phyloP scores from a whole-genome alignment of 1,140 invertebrate species.

The Lepidotrigona ventralis region DNA sequence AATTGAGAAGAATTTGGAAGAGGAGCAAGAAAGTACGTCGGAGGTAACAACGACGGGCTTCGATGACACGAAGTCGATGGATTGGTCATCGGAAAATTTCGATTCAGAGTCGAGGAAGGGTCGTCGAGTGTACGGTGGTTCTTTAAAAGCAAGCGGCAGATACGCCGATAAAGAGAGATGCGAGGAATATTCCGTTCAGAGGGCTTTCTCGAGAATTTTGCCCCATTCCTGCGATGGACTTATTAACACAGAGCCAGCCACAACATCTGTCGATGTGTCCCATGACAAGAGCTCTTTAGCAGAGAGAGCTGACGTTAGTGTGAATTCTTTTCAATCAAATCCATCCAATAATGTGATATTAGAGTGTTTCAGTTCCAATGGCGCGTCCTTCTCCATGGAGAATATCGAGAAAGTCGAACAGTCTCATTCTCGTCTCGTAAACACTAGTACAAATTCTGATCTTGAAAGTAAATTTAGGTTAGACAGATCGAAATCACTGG shows the following conservation, averaged over 20 bases:
- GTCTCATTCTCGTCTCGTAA: slow-evolving; percentile 58
- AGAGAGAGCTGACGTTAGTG: slow-evolving; percentile 1
- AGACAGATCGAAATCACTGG: slow-evolving; percentile 77
- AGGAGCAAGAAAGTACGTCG: slow-evolving; percentile 4
- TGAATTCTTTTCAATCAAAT: slow-evolving; percentile 71
- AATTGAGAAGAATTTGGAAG: neutral
- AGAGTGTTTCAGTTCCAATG: slow-evolving; percentile 69
- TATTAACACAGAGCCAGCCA: slow-evolving; percentile 26
- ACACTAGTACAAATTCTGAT: slow-evolving; percentile 74
- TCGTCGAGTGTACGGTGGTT: slow-evolving; percentile 61
- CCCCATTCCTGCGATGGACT: slow-evolving; percentile 43
- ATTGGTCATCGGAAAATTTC: neutral
- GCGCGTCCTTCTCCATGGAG: slow-evolving; percentile 56
- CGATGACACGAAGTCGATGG: slow-evolving; percentile 30
- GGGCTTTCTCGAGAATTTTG: slow-evolving; percentile 47
- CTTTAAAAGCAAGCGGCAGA: slow-evolving; percentile 55
- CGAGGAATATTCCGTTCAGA: slow-evolving; percentile 51
- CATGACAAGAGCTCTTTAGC: slow-evolving; percentile 1
- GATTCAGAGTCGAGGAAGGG: slow-evolving; percentile 33
- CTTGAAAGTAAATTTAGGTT: slow-evolving; percentile 79
- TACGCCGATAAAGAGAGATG: slow-evolving; percentile 42
- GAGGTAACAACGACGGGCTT: slow-evolving; percentile 13
- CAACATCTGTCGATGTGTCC: neutral
- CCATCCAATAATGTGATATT: slow-evolving; percentile 80
- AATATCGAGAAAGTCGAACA: slow-evolving; percentile 48